Evolutionary conservation across 2,888 invertebrate species (phyloP).

Genomic region (Hirtodrosophila duncani): DNA sequence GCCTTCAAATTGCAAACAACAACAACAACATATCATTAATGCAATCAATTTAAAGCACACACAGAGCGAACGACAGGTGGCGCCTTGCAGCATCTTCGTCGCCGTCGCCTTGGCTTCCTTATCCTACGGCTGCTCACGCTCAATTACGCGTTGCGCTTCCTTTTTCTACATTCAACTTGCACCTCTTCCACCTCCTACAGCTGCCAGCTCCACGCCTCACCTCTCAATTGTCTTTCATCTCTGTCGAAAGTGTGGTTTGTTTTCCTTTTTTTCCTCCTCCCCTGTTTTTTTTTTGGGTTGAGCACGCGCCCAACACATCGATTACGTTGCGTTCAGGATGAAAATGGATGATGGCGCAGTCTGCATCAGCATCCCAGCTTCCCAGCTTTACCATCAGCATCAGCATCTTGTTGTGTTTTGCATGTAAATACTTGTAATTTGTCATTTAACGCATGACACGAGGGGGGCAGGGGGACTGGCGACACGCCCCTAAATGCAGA

Average conservation of each 20-base stretch:
- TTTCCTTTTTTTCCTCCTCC: slow-evolving; percentile 16
- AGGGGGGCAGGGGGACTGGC: too few relatives aligned
- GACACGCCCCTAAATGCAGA: slow-evolving; percentile 14
- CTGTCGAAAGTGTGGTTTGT: slow-evolving; percentile 38
- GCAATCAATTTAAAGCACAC: slow-evolving; percentile 36
- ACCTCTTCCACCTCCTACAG: not conserved
- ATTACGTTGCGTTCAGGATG: too few relatives aligned
- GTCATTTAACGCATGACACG: slow-evolving; percentile 49
- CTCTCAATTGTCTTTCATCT: slow-evolving; percentile 36
- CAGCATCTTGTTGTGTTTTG: slow-evolving; percentile 51
- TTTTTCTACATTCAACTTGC: slow-evolving; percentile 1
- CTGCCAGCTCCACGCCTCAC: not conserved
- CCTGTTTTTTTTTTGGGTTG: slow-evolving; percentile 10
- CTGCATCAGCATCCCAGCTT: slow-evolving; percentile 11
- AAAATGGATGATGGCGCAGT: slow-evolving; percentile 14
- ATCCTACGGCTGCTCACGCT: slow-evolving; percentile 46
- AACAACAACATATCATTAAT: slow-evolving; percentile 44
- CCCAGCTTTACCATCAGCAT: slow-evolving; percentile 18
- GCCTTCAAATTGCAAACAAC: too few relatives aligned
- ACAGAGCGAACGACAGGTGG: slow-evolving; percentile 34
- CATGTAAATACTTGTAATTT: slow-evolving; percentile 63
- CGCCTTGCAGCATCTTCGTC: slow-evolving; percentile 32
- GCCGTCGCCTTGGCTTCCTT: too few relatives aligned
- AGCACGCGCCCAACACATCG: slow-evolving; percentile 46
- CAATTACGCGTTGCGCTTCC: slow-evolving; percentile 35